phyloP scores from a whole-genome alignment of 1,140 invertebrate genomes.

The Trichomalopsis sarcophagae region DNA sequence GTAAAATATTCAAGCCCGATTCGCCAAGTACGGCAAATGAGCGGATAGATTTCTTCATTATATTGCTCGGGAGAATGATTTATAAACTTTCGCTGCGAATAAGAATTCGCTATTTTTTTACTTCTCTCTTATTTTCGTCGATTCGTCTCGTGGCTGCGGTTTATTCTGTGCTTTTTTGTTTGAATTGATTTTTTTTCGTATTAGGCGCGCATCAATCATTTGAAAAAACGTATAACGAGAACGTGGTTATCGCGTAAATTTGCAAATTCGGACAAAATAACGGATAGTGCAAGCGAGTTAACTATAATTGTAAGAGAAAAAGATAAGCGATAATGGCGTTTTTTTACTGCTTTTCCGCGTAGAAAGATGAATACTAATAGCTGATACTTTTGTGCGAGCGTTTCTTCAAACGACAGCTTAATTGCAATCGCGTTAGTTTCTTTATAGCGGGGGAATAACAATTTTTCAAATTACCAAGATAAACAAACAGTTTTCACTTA shows the following conservation, averaged over 20 bases:
- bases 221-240: background rate
- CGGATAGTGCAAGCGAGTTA: background rate
- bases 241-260: background rate
- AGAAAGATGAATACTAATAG: background rate
- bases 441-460: background rate
- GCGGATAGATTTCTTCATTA: slow-evolving; percentile 15
- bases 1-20: slow-evolving; percentile 23
- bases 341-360: background rate
- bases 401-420: background rate
- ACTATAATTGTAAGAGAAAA: background rate
- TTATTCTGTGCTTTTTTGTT: background rate
- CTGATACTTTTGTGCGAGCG: background rate
- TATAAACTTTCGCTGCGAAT: background rate
- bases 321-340: background rate
- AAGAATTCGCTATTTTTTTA: too few relatives aligned
- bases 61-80: background rate
- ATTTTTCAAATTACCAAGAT: slow-evolving; percentile 1
- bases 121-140: too few relatives aligned
- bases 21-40: background rate
- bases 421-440: background rate
- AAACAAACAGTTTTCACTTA: background rate
- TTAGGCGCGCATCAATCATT: background rate
- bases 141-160: too few relatives aligned
- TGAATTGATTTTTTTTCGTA: background rate
- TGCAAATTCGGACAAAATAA: background rate